phyloP scores from a whole-genome alignment of 2,797 vertebrate species.

The Paratrypauchen microcephalus region DNA sequence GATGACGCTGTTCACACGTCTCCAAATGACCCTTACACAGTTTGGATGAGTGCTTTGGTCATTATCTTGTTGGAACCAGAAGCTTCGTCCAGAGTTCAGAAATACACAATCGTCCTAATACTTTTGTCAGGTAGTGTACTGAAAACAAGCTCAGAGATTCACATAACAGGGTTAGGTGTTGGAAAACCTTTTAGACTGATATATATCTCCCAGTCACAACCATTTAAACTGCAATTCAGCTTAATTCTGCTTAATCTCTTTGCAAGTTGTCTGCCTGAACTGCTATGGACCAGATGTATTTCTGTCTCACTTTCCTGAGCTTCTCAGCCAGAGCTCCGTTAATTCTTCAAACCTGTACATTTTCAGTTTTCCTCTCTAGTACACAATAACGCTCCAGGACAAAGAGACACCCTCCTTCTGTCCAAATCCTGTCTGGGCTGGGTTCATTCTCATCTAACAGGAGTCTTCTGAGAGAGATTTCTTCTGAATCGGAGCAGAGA shows the following conservation, averaged over 20 bases:
- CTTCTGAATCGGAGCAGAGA: conserved; percentile 3
- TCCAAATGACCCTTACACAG: too few species aligned
- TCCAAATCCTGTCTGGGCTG: conserved; percentile 4
- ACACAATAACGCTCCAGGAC: background rate
- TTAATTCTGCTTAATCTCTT: background rate
- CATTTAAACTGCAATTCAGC: background rate
- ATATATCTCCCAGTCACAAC: background rate
- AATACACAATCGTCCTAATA: too few species aligned
- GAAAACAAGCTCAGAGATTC: background rate
- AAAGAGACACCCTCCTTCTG: conserved; percentile 1
- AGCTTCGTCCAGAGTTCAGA: too few species aligned
- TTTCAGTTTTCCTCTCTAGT: background rate
- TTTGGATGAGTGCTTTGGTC: too few species aligned
- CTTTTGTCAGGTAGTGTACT: too few species aligned
- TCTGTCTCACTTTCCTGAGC: background rate
- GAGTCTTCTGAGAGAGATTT: conserved; percentile 4
- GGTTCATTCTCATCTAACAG: conserved; percentile 7
- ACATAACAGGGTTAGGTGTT: background rate
- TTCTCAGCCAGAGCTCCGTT: background rate
- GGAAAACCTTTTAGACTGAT: background rate
- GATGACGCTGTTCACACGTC: too few species aligned
- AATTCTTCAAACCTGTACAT: background rate
- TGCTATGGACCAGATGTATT: background rate
- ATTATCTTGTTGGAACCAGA: too few species aligned
- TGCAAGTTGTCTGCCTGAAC: background rate